Conservation (phyloP, 2,888 invertebrate species). For the Scrobipalpa atriplicella region DNA sequence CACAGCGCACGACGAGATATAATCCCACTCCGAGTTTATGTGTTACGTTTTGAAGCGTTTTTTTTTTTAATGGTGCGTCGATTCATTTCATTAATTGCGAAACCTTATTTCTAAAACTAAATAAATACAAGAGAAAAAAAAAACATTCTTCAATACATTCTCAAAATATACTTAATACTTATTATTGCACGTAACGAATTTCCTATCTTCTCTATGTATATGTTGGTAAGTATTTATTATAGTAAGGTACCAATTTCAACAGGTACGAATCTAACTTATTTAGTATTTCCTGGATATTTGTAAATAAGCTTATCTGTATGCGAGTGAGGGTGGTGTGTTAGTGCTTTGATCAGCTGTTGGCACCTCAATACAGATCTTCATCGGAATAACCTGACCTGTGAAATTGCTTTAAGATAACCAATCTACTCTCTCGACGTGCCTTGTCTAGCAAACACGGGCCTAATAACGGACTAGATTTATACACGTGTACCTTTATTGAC, state of each 20-base stretch:
- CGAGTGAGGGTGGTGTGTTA: neutral
- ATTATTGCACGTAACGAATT: too few relatives aligned
- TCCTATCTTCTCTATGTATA: too few relatives aligned
- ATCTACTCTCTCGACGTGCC: neutral
- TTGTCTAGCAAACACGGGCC: neutral
- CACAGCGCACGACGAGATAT: neutral
- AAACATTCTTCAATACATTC: too few relatives aligned
- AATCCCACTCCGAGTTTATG: neutral
- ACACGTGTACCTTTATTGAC: neutral
- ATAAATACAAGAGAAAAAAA: too few relatives aligned
- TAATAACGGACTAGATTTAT: neutral
- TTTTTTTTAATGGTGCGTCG: too few relatives aligned
- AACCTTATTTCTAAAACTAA: too few relatives aligned
- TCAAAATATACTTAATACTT: too few relatives aligned
- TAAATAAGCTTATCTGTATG: too few relatives aligned
- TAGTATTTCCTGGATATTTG: too few relatives aligned
- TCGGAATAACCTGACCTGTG: neutral
- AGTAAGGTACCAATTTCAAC: neutral
- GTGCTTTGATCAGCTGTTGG: neutral
- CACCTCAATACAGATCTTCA: neutral
- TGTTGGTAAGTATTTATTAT: neutral
- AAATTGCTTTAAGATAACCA: slow-evolving; percentile 6
- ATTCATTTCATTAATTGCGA: too few relatives aligned
- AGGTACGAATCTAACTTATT: neutral
- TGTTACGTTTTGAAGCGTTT: too few relatives aligned